Evolutionary conservation across 2,797 vertebrate species (phyloP), one percentile per base, ranked within the genome.

Genomic region (Picus viridis): DNA sequence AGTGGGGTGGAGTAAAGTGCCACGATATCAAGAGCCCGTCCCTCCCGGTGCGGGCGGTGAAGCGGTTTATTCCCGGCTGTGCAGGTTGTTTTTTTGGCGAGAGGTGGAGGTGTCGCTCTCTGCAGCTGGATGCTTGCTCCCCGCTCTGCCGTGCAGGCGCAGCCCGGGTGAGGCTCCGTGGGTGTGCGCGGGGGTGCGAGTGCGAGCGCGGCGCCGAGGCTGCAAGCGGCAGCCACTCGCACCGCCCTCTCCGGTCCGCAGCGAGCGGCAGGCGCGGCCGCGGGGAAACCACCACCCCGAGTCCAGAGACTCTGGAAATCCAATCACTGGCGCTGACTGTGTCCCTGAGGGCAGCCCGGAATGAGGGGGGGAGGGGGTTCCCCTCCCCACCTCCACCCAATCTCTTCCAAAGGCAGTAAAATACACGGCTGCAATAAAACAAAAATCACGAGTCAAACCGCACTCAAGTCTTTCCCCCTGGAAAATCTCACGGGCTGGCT

Each of bases 201-300:
- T 36, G 89, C 1, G 69, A 53, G 70, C 18, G 83, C 20, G 23
- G 77, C 69, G 62, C 56, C 80, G 78, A 96, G 93, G 94, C 88
- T 27, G 41, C 10, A 23, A 68, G 41, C 76, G 12, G 81, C 97
- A 93, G 96, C 97, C 96, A 96, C 95, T 97, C 95, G 92, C 94
- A 67, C 95, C 90, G 93, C 97, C 95, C 73, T 83, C 97, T 95
- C 12, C 29, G 61, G 72, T 27, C 51, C n/a, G 51, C 92, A 30
- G 34, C 75, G 2, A 16, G 72, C 64, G 2, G 15, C 81, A 54
- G 77, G 76, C 77, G 62, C 75, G 81, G 62, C 20, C 4, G 45
- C 63, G 54, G 91, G 81, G 36, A 67, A 93, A 72, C 71, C 70
- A 20, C 75, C 87, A 13, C 30, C 86, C 56, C 22, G 41, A 56